phyloP scores from a whole-genome alignment of 1,140 invertebrate species.

The Penaeus japonicus region DNA sequence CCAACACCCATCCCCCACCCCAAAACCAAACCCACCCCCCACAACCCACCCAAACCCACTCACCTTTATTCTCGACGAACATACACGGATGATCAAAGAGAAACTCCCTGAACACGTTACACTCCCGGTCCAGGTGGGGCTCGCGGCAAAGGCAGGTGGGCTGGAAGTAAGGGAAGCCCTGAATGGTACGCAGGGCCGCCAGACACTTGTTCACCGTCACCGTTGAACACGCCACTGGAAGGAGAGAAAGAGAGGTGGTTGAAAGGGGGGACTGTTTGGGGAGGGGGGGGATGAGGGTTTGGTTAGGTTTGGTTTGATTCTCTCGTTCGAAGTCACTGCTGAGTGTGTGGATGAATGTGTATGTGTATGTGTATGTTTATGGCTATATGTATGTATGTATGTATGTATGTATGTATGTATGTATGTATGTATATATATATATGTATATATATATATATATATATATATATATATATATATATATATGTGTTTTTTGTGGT shows the following conservation, averaged over 20 bases:
- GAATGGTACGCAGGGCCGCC: conserved; percentile 82
- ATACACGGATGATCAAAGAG: conserved; percentile 92
- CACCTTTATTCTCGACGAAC: conserved; percentile 86
- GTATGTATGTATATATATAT: too few species aligned
- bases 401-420: too few species aligned
- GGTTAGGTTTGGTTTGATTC: too few species aligned
- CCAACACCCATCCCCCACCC: too few species aligned
- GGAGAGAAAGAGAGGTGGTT: neutral
- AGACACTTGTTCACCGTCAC: conserved; percentile 91
- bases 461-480: too few species aligned
- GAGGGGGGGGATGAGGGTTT: neutral
- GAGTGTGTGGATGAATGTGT: neutral
- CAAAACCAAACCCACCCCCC: too few species aligned
- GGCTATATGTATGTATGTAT: neutral
- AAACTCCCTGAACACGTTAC: conserved; percentile 89
- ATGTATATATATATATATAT: too few species aligned
- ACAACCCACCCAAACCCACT: conserved; percentile 59
- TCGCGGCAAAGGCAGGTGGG: conserved; percentile 89
- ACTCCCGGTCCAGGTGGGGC: conserved; percentile 85
- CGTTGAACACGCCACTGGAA: conserved; percentile 84
- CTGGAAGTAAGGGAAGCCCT: conserved; percentile 89
- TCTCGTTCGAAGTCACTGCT: too few species aligned
- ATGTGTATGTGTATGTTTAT: neutral
- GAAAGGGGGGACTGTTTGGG: neutral
- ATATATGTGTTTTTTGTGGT: too few species aligned